A percentile compares a stretch with the other conserved stretches of the same genome.
Conservation (phyloP, 2,888 invertebrate genomes). For the Gibbula magus region DNA sequence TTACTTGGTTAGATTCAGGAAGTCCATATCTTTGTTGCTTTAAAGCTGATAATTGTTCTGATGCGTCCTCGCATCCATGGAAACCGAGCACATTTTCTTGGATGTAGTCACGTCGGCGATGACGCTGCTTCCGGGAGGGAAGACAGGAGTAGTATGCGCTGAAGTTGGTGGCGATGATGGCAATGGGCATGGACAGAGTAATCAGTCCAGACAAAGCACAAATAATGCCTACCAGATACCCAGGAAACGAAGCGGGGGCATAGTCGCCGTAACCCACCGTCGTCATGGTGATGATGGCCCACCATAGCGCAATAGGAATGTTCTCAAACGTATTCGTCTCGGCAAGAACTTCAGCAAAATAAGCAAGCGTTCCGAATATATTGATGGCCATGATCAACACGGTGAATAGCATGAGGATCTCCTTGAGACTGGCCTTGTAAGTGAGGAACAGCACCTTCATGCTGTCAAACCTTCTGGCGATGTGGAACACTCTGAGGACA, state of each 20-base stretch:
- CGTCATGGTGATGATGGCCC: constrained; percentile 62
- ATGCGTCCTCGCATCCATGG: too few species aligned
- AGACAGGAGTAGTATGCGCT: constrained; percentile 48
- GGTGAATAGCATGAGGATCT: constrained; percentile 51
- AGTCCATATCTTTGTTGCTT: too few species aligned
- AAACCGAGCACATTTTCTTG: neutral
- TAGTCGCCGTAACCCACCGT: constrained; percentile 65
- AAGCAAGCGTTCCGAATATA: constrained; percentile 57
- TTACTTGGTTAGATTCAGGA: too few species aligned
- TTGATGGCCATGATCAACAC: constrained; percentile 56
- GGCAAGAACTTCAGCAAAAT: constrained; percentile 53
- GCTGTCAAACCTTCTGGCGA: constrained; percentile 54
- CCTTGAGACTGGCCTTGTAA: constrained; percentile 49
- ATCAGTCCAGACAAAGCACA: constrained; percentile 63
- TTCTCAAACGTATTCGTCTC: constrained; percentile 41
- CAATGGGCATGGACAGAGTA: constrained; percentile 60
- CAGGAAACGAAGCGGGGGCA: constrained; percentile 48
- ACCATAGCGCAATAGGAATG: constrained; percentile 55
- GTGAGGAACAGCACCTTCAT: constrained; percentile 56
- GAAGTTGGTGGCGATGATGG: constrained; percentile 65
- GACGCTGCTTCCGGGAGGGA: constrained; percentile 34
- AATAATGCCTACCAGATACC: constrained; percentile 55
- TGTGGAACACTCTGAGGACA: constrained; percentile 52
- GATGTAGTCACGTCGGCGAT: constrained; percentile 23
- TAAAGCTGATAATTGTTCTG: too few species aligned